Conservation (phyloP, 2,113 vertebrate genomes). For the Oxygymnocypris stewartii region DNA sequence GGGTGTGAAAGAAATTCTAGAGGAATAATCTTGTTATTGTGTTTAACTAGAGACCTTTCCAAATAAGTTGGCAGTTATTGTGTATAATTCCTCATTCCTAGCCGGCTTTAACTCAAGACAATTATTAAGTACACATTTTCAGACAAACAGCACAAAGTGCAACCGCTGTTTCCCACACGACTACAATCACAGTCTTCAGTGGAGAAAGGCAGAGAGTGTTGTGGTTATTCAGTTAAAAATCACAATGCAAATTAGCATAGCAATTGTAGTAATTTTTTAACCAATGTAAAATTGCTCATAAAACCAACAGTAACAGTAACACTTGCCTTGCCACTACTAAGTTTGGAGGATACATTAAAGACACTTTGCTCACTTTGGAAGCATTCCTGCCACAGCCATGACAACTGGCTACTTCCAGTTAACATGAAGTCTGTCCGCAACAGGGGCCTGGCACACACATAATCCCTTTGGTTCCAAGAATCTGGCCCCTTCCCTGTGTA, state of each 20-base stretch:
- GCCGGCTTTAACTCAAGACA: neutral
- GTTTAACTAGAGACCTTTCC: neutral
- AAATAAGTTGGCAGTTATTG: neutral
- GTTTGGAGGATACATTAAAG: neutral
- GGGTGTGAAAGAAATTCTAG: neutral
- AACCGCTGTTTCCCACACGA: neutral
- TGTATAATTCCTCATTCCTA: slow-evolving; percentile 19
- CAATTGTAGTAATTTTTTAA: neutral
- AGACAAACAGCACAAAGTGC: neutral
- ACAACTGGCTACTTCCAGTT: neutral
- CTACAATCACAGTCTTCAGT: neutral
- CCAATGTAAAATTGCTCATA: neutral
- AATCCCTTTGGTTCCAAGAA: neutral
- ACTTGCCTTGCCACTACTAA: neutral
- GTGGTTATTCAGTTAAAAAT: neutral
- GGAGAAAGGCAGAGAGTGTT: neutral
- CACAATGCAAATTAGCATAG: neutral
- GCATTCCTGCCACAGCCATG: neutral
- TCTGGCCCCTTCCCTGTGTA: neutral
- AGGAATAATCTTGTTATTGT: neutral
- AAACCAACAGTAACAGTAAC: neutral
- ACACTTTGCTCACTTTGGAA: neutral
- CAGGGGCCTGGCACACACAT: slow-evolving; percentile 1
- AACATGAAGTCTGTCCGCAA: slow-evolving; percentile 10
- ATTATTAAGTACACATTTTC: neutral